Evolutionary conservation across 2,888 invertebrate genomes (phyloP).

Genomic region (Drosophila subquinaria): DNA sequence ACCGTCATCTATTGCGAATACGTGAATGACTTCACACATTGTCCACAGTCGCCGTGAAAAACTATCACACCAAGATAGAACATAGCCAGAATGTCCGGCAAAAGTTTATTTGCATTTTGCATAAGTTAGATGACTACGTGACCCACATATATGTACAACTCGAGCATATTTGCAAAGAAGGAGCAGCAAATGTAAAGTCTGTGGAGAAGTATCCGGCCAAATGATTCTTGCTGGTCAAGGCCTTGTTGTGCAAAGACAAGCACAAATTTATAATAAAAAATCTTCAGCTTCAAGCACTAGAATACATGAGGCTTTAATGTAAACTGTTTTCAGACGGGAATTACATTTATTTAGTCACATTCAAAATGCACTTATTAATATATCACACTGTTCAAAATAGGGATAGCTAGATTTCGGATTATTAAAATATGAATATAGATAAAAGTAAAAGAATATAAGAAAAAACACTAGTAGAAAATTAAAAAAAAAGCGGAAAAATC

Average conservation of each 20-base stretch:
- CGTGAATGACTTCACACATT: slow-evolving; percentile 33
- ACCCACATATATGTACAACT: slow-evolving; percentile 55
- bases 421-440: too few relatives aligned
- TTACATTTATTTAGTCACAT: too few relatives aligned
- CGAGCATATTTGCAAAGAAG: not conserved
- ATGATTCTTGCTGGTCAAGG: slow-evolving; percentile 4
- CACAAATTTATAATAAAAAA: slow-evolving; percentile 68
- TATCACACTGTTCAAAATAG: too few relatives aligned
- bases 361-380: too few relatives aligned
- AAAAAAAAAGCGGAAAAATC: too few relatives aligned
- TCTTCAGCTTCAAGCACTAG: slow-evolving; percentile 53
- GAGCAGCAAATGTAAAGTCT: not conserved
- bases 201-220: not conserved
- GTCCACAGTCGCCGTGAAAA: slow-evolving; percentile 28
- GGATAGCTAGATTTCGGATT: too few relatives aligned
- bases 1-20: slow-evolving; percentile 36
- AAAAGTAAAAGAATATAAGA: too few relatives aligned
- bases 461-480: too few relatives aligned
- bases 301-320: not conserved
- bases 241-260: slow-evolving; percentile 58
- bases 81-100: slow-evolving; percentile 18
- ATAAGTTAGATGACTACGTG: slow-evolving; percentile 70
- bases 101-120: slow-evolving; percentile 71
- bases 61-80: slow-evolving; percentile 23
- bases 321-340: not conserved